Evolutionary conservation across 1,140 invertebrate genomes (phyloP), one percentile per base, ranked within the genome.

Genomic region (Drosophila erecta): DNA sequence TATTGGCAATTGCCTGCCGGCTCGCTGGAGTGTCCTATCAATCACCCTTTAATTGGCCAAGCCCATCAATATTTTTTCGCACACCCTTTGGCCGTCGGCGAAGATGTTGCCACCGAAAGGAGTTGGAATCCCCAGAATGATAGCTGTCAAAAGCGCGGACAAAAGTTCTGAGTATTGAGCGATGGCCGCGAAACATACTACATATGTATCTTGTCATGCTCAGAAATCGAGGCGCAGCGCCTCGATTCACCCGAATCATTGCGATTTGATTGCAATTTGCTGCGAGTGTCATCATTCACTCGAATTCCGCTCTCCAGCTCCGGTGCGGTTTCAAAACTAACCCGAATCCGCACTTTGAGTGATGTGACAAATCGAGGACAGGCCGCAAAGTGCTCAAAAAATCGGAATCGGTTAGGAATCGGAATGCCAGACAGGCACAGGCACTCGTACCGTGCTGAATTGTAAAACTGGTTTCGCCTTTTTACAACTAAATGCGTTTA

Each of bases 321-420:
- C 14, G 12, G 24, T 37, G 22, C 47, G 20, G 30, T 12, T 12
- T 55, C 54, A 56, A 50, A 44, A 59, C 41, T 72, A 61, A 43
- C 41, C 76, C 65, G 64, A 71, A 59, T 37, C 46, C 66, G 22
- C 51, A 49, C 43, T 61, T 71, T 89, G 84, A 89, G 80, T 78
- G 84, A 90, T 89, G 84, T 89, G 84, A 62, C 84, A 80, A 89
- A 89, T 89, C 58, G 79, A 17, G 56, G 50, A 81, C 74, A 81
- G 70, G 70, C 65, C 70, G 59, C 41, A 76, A 71, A 84, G 85
- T 89, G 81, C 30, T 15, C 3, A 4, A n/a, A 58, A 58, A 41
- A 47, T 17, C 2, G 4, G 14, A 38, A 14, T 38, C 37, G 10
- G 10, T 14, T 38, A 2, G 37, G 37, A 35, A 35, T 10, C 2